Base-by-base conservation (phyloP, 2,113 vertebrate species). In the Aplodontia rufa region DNA sequence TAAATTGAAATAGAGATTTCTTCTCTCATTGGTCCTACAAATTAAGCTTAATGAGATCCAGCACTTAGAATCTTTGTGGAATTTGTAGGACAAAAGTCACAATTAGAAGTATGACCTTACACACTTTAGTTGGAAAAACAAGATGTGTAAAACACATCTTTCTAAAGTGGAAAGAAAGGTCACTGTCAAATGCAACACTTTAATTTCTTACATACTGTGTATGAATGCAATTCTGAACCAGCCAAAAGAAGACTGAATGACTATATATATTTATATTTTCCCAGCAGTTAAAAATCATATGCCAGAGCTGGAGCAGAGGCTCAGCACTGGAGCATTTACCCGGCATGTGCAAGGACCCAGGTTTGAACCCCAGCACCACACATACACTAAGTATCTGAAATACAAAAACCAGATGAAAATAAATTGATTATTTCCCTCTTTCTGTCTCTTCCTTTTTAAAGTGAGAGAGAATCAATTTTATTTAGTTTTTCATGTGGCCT, bases 1-100 rank as follows among this genome's bases (percentile, higher is more conserved):
- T 85, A 92, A 79, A 94, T 58, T 79, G 30, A 90, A 93, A 90
- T 8, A 75, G 24, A 84, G 47, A 96, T 71, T 91, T 80, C 32
- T 45, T 76, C 19, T 87, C 49, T 87, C n/a, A 37, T 83, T 60
- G 40, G 49, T 82, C 64, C 64, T 95, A 79, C 45, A 35, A 88
- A 97, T 95, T 95, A 93, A 94, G 66, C 47, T 87, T 92, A 91
- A 94, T 93, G 76, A 96, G 53, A 93, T 79, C 14, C 17, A 95
- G 66, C 3, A 75, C 66, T 83, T 58, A 66, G 47, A 95, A 87
- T 83, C 51, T 51, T 79, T 78, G 17, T 64, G 24, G 91, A 93
- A 88, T 86, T 58, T 94, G 66, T 40, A 66, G 60, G 32, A 84
- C n/a, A 81, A 89, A 95, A 87, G 1, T 83, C 75, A 93, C 74